phyloP scores from a whole-genome alignment of 2,113 vertebrate genomes.

The Mionectes macconnelli region DNA sequence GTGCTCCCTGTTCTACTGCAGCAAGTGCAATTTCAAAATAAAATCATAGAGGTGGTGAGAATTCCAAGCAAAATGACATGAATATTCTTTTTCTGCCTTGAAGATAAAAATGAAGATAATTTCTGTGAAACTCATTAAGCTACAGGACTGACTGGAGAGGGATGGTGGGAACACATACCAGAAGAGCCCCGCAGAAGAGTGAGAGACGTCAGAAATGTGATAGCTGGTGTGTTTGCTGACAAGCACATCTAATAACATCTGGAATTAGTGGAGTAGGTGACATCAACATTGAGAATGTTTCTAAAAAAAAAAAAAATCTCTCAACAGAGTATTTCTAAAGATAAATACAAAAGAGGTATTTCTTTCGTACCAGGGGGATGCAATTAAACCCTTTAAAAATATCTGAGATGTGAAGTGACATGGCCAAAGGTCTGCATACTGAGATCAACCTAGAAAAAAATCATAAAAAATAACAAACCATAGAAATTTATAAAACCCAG shows the following conservation, averaged over 20 bases:
- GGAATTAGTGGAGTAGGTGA: not conserved
- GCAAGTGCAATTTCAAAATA: not conserved
- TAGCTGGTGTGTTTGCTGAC: not conserved
- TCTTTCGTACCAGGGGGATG: not conserved
- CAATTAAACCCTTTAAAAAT: not conserved
- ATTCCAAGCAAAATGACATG: not conserved
- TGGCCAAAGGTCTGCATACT: not conserved
- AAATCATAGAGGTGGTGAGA: not conserved
- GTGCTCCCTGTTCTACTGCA: slow-evolving; percentile 4
- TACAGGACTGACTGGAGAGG: not conserved
- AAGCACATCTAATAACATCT: not conserved
- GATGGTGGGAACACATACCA: not conserved
- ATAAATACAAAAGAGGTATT: not conserved
- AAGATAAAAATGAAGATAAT: not conserved
- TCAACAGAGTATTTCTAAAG: not conserved
- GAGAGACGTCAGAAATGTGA: not conserved
- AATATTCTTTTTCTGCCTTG: not conserved
- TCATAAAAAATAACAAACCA: not conserved
- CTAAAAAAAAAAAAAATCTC: not conserved
- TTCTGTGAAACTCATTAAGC: not conserved
- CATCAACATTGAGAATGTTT: not conserved
- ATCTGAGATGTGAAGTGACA: not conserved
- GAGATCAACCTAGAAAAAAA: not conserved
- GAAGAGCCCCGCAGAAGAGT: not conserved
- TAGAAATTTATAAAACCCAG: not conserved